Percentiles rank a stretch among this genome's conserved stretches.
phyloP scores from a whole-genome alignment of 2,797 vertebrate genomes.

The Kryptolebias ocellatus region DNA sequence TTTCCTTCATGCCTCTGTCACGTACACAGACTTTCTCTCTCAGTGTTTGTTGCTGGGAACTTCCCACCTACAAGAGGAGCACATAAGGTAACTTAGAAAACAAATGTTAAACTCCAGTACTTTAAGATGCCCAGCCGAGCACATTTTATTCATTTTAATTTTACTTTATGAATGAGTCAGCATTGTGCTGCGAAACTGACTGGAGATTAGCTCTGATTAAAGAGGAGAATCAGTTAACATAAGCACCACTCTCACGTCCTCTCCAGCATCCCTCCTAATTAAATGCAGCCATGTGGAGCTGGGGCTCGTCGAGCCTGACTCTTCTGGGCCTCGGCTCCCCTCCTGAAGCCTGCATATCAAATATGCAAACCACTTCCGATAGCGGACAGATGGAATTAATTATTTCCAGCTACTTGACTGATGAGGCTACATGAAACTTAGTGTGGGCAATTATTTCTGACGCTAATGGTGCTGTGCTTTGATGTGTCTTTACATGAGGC shows the following conservation, averaged over 20 bases:
- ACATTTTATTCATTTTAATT: slow-evolving; percentile 74
- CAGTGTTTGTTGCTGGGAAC: slow-evolving; percentile 21
- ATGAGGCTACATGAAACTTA: slow-evolving; percentile 72
- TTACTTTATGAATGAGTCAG: slow-evolving; percentile 68
- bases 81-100: slow-evolving; percentile 51
- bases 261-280: slow-evolving; percentile 92
- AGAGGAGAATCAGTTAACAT: slow-evolving; percentile 92
- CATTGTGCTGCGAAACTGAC: slow-evolving; percentile 76
- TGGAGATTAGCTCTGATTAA: slow-evolving; percentile 89
- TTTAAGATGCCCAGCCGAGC: slow-evolving; percentile 22
- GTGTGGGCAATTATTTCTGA: slow-evolving; percentile 70
- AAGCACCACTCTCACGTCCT: slow-evolving; percentile 87
- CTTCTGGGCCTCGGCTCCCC: slow-evolving; percentile 68
- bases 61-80: slow-evolving; percentile 19
- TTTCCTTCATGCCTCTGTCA: slow-evolving; percentile 4
- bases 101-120: slow-evolving; percentile 23
- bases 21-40: slow-evolving; percentile 6
- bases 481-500: slow-evolving; percentile 13
- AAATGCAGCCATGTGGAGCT: slow-evolving; percentile 95
- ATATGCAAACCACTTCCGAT: slow-evolving; percentile 77
- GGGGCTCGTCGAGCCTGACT: slow-evolving; percentile 80
- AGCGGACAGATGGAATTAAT: slow-evolving; percentile 79
- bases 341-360: slow-evolving; percentile 74
- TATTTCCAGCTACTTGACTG: slow-evolving; percentile 71
- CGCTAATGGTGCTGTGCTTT: slow-evolving; percentile 51